Evolutionary conservation across 2,888 invertebrate genomes (phyloP), one percentile per base, ranked within the genome.

Genomic region (Blastobasis lacticolella): DNA sequence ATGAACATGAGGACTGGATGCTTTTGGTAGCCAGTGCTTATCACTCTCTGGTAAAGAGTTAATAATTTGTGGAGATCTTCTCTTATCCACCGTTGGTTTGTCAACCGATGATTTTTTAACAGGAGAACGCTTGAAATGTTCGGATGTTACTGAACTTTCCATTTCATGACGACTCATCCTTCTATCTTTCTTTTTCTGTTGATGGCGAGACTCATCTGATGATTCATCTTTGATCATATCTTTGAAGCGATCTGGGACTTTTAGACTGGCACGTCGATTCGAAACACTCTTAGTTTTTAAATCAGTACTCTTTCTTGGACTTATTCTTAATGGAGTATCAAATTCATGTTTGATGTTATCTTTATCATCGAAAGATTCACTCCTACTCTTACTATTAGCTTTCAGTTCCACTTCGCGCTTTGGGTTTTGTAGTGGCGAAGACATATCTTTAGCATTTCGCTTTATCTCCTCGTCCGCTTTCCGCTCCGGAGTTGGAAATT

Each of bases 401-500:
- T 62, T 78, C 55, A 57, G 56, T 71, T 72, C 82, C 8, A 60
- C 51, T 37, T 73, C 71, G 60, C 60, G 81, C 67, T 69, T 80
- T 54, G 59, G 50, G 40, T 52, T 49, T 42, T 70, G 83, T 61
- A 69, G 58, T 69, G 81, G 52, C 71, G 67, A 59, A 71, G 80
- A 50, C 70, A 71, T 62, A 69, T 70, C 75, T 88, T 68, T 7
- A 2, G 10, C 10, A 1, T 78, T 89, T 71, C 46, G 67, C 57
- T 79, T 88, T 76, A 90, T 52, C 86, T 90, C 89, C 88, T 90
- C 89, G 87, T 91, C 83, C 89, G 84, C 73, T 91, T 91, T 84
- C 90, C 90, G 81, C 86, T 91, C 71, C 91, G 89, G 64, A 91
- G 89, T 69, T 84, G 89, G 73, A 91, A 90, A 75, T 78, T 91